Evolutionary conservation across 2,797 vertebrate species (phyloP).

Genomic region (Tolypeutes matacus): DNA sequence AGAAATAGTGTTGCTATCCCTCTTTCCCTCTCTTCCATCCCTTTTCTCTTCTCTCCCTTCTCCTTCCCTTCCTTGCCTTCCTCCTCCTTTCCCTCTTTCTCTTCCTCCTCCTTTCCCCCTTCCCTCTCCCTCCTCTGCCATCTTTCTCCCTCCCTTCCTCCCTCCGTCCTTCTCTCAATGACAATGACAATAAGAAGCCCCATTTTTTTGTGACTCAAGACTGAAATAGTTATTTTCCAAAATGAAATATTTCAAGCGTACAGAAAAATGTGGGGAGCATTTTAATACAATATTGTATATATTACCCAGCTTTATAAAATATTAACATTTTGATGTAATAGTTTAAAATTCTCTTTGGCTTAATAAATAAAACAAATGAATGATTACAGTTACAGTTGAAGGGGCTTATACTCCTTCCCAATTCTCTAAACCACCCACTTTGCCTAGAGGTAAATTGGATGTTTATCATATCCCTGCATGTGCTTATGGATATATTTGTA

Average conservation of each 20-base stretch:
- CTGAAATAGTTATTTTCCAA: not conserved
- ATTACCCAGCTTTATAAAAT: conserved; percentile 17
- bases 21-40: not conserved
- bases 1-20: not conserved
- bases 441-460: not conserved
- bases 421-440: not conserved
- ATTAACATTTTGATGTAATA: not conserved
- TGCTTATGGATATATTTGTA: not conserved
- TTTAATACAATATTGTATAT: not conserved
- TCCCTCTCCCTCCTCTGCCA: not conserved
- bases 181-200: not conserved
- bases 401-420: not conserved
- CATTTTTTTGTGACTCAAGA: not conserved
- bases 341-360: not conserved
- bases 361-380: not conserved
- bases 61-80: not conserved
- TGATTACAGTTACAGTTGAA: not conserved
- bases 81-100: not conserved
- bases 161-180: not conserved
- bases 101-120: too few relatives aligned
- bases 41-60: not conserved
- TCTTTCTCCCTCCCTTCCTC: too few relatives aligned
- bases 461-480: not conserved
- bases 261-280: not conserved
- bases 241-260: not conserved